Conservation (phyloP, 2,113 vertebrate species). For the Sisor rabdophorus region DNA sequence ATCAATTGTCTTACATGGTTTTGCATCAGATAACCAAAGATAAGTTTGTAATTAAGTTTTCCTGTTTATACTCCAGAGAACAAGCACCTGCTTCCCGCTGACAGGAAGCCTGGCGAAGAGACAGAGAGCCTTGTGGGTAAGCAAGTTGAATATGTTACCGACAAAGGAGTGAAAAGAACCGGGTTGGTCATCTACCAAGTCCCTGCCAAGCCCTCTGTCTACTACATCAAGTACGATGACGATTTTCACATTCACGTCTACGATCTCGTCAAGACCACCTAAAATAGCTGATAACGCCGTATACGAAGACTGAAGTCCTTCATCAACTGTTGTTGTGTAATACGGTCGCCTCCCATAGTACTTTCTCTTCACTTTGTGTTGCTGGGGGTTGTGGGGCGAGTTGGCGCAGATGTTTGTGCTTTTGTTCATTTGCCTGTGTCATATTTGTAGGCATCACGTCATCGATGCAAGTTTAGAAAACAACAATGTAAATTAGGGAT, state of each 20-base stretch:
- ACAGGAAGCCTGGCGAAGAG: conserved; percentile 77
- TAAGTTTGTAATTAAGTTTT: neutral
- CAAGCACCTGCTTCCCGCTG: conserved; percentile 76
- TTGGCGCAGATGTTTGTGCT: conserved; percentile 27
- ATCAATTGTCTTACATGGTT: neutral
- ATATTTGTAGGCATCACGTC: conserved; percentile 16
- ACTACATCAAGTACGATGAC: conserved; percentile 81
- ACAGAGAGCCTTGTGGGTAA: conserved; percentile 80
- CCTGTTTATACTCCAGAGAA: conserved; percentile 62
- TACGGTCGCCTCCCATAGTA: conserved; percentile 35
- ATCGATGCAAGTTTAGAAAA: conserved; percentile 23
- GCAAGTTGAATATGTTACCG: conserved; percentile 78
- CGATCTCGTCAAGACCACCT: conserved; percentile 79
- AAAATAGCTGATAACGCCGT: conserved; percentile 45
- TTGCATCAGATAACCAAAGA: neutral
- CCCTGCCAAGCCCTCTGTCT: conserved; percentile 75
- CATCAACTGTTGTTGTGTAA: conserved; percentile 28
- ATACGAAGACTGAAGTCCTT: conserved; percentile 14
- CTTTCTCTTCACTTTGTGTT: conserved; percentile 25
- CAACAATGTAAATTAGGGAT: conserved; percentile 6
- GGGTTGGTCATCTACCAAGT: conserved; percentile 79
- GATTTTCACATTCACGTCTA: conserved; percentile 79
- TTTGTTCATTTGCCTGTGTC: conserved; percentile 31
- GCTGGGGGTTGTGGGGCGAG: conserved; percentile 18
- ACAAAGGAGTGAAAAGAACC: conserved; percentile 76